These are phyloP conservation scores for Plebejus melissa DNA, from an alignment of 2,888 invertebrate species.

Conservation along the genomic window DNA sequence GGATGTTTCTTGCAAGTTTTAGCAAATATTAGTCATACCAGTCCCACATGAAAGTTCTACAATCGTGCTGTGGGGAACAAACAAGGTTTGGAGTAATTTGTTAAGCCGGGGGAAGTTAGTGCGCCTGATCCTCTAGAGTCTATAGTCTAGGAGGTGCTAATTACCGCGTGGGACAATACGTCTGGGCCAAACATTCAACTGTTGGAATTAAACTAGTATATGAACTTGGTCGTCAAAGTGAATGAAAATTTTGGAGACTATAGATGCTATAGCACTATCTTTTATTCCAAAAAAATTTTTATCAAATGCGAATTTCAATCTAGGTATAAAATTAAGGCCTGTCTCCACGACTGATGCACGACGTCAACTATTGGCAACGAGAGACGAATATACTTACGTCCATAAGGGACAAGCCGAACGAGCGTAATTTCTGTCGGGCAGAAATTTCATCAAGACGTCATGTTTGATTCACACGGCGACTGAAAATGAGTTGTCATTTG, in stretches of 20 bases:
- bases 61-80: neutral
- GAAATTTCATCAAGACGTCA: no score
- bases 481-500: no score
- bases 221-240: neutral
- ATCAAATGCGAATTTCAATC: no score
- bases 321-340: no score
- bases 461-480: no score
- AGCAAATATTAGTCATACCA: neutral
- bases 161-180: slow-evolving; percentile 40
- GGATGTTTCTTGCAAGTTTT: neutral
- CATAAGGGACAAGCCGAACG: no score
- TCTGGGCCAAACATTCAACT: slow-evolving; percentile 26
- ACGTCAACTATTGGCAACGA: no score
- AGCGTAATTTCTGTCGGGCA: no score
- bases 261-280: neutral
- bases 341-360: no score
- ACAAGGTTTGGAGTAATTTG: slow-evolving; percentile 20
- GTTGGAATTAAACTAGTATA: neutral
- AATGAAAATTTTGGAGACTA: neutral
- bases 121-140: slow-evolving; percentile 41
- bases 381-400: no score
- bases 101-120: slow-evolving; percentile 32
- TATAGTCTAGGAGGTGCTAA: slow-evolving; percentile 43
- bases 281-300: no score
- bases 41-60: neutral